phyloP scores from a whole-genome alignment of 1,140 invertebrate species.

The Aricia agestis region DNA sequence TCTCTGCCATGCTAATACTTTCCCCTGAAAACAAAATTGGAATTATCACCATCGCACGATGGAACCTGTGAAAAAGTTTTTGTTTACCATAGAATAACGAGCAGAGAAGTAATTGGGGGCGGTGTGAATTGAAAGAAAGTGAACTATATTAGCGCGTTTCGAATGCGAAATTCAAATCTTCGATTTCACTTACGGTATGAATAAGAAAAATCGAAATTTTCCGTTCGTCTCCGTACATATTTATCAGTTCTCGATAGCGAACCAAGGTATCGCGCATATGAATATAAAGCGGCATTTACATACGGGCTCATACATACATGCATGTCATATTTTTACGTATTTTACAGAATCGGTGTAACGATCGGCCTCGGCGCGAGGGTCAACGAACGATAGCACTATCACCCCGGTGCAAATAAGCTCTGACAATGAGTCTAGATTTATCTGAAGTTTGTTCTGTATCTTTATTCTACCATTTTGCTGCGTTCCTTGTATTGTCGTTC shows the following conservation, averaged over 20 bases:
- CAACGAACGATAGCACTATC: slow-evolving; percentile 57
- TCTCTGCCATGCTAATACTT: no score
- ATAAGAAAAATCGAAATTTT: slow-evolving; percentile 34
- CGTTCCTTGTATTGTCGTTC: no score
- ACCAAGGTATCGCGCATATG: slow-evolving; percentile 53
- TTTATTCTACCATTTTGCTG: no score
- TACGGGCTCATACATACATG: slow-evolving; percentile 51
- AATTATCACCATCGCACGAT: no score
- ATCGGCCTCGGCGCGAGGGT: slow-evolving; percentile 36
- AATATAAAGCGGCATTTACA: slow-evolving; percentile 60
- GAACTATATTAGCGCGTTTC: slow-evolving; percentile 46
- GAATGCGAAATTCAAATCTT: slow-evolving; percentile 46
- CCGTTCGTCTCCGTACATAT: slow-evolving; percentile 50
- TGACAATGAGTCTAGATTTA: slow-evolving; percentile 27
- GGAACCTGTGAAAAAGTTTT: no score
- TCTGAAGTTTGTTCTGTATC: slow-evolving; percentile 20
- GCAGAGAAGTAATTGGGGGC: slow-evolving; percentile 39
- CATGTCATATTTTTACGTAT: slow-evolving; percentile 40
- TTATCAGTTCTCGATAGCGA: slow-evolving; percentile 55
- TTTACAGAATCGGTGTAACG: slow-evolving; percentile 41
- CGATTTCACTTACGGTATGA: slow-evolving; percentile 41
- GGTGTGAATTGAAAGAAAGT: slow-evolving; percentile 46
- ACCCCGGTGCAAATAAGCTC: slow-evolving; percentile 23
- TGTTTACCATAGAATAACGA: slow-evolving; percentile 13
- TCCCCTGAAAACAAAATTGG: no score